A percentile compares a stretch with the other conserved stretches of the same genome.
Evolutionary conservation across 1,140 invertebrate species (phyloP).

Genomic region (Lasaia peninsularis): DNA sequence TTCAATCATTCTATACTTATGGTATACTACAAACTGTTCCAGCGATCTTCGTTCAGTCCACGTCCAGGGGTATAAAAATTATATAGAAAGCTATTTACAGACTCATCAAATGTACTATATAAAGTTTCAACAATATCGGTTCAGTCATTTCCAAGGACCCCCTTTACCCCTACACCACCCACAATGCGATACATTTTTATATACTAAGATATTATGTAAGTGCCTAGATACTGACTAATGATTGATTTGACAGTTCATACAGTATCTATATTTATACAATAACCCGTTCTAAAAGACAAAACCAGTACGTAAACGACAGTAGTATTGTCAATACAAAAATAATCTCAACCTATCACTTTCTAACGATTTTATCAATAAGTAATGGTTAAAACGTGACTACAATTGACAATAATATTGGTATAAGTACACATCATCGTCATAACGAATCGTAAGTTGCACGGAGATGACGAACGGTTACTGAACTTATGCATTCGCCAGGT

Average conservation of each 20-base stretch:
- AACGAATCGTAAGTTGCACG: constrained; percentile 8
- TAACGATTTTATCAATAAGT: constrained; percentile 9
- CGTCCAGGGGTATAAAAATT: no score
- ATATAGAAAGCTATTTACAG: no score
- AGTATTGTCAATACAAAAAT: constrained; percentile 7
- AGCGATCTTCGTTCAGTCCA: no score
- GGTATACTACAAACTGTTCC: no score
- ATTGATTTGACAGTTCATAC: neutral
- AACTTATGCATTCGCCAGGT: neutral
- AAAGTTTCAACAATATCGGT: no score
- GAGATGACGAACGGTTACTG: constrained; percentile 8
- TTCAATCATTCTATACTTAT: no score
- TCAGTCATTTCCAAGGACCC: no score
- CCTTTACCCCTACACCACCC: no score
- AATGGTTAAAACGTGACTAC: constrained; percentile 11
- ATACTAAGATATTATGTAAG: no score
- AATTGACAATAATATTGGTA: constrained; percentile 8
- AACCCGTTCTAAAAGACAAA: neutral
- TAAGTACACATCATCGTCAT: constrained; percentile 9
- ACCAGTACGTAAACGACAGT: neutral
- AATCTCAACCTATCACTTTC: neutral
- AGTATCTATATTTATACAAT: neutral
- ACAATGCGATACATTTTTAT: no score
- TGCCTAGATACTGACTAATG: neutral
- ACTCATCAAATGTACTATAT: no score